A percentile compares a stretch with the other conserved stretches of the same genome.
phyloP scores from a whole-genome alignment of 2,797 vertebrate genomes.

The Coccyzus lansbergi region DNA sequence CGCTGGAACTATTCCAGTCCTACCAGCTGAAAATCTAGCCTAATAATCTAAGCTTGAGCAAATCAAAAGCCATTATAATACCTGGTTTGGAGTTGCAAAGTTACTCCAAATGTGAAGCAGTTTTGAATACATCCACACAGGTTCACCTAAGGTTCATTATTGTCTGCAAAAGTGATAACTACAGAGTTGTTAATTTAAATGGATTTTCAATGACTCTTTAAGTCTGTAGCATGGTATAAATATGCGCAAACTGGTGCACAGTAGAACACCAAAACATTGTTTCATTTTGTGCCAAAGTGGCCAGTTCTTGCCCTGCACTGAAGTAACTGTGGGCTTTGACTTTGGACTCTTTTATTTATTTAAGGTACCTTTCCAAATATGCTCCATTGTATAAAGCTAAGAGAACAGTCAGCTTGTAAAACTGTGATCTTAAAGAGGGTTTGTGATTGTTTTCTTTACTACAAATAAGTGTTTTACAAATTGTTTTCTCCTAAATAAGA shows the following conservation, averaged over 20 bases:
- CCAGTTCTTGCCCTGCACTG: neutral
- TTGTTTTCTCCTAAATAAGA: neutral
- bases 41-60: conserved; percentile 51
- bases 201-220: neutral
- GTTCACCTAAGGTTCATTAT: conserved; percentile 44
- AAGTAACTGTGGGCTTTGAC: neutral
- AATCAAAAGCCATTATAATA: conserved; percentile 54
- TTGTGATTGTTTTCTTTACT: neutral
- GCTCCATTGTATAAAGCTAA: neutral
- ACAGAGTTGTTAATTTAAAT: conserved; percentile 32
- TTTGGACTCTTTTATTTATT: neutral
- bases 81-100: conserved; percentile 30
- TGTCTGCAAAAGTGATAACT: conserved; percentile 26
- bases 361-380: neutral
- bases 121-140: neutral
- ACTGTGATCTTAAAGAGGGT: neutral
- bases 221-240: neutral
- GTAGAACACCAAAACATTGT: neutral
- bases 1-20: conserved; percentile 35
- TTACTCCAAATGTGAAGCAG: neutral
- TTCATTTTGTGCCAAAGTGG: neutral
- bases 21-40: conserved; percentile 60
- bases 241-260: neutral
- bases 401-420: neutral
- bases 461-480: neutral